phyloP scores from a whole-genome alignment of 2,888 invertebrate species.

The Synergus laeviventris region DNA sequence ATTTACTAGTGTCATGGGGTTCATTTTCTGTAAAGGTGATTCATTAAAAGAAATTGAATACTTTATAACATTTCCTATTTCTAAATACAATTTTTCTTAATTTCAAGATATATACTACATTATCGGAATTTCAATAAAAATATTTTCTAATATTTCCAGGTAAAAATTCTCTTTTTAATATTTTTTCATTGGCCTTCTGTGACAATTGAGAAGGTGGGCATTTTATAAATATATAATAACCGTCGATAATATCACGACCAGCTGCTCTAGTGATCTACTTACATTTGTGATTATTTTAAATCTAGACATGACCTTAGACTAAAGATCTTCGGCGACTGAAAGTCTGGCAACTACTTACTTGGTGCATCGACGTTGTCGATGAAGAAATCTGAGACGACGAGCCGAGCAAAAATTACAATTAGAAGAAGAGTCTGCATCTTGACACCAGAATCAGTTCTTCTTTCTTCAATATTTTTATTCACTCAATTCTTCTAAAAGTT shows the following conservation, averaged over 20 bases:
- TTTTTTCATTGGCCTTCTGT: background rate
- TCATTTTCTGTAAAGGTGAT: background rate
- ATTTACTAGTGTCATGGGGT: background rate
- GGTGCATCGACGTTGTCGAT: slow-evolving; percentile 64
- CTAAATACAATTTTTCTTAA: background rate
- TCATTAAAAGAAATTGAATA: background rate
- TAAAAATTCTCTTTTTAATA: no score
- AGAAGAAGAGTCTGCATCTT: slow-evolving; percentile 61
- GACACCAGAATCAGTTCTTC: background rate
- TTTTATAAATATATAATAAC: slow-evolving; percentile 14
- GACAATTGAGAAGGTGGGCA: background rate
- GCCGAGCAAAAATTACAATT: slow-evolving; percentile 62
- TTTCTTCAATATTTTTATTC: background rate
- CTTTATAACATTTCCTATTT: no score
- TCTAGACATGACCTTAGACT: slow-evolving; percentile 16
- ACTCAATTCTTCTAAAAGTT: background rate
- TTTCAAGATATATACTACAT: no score
- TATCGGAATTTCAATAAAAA: no score
- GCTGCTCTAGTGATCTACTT: slow-evolving; percentile 17
- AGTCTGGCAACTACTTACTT: slow-evolving; percentile 59
- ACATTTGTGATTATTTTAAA: background rate
- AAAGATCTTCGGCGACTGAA: slow-evolving; percentile 22
- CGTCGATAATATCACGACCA: background rate
- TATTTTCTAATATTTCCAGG: no score
- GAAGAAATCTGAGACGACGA: slow-evolving; percentile 62